Conservation (phyloP, 2,113 vertebrate species). For the Hippocampus guttulatus region DNA sequence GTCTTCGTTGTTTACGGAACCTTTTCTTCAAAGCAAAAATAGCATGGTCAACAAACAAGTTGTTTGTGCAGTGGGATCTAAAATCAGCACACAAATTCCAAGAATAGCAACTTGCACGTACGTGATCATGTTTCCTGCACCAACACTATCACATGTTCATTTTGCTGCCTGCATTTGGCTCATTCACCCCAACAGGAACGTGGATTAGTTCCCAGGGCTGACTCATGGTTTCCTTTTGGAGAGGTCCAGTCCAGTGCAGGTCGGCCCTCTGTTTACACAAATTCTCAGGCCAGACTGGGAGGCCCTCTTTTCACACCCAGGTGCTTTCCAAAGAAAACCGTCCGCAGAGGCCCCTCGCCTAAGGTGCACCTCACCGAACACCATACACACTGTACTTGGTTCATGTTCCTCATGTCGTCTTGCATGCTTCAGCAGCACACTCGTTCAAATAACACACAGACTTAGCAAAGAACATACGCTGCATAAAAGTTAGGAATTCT, state of each 20-base stretch:
- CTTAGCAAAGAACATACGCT: constrained; percentile 18
- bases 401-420: constrained; percentile 41
- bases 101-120: neutral
- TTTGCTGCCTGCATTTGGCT: constrained; percentile 59
- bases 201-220: constrained; percentile 65
- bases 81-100: neutral
- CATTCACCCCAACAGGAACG: constrained; percentile 57
- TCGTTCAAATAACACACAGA: constrained; percentile 36
- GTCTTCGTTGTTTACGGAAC: neutral
- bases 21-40: constrained; percentile 8
- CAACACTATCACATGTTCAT: constrained; percentile 37
- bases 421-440: constrained; percentile 36
- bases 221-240: constrained; percentile 73
- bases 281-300: constrained; percentile 68
- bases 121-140: constrained; percentile 5
- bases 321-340: constrained; percentile 74
- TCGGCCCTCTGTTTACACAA: constrained; percentile 66
- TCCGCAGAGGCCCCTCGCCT: constrained; percentile 58
- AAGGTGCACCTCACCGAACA: constrained; percentile 58
- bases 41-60: neutral
- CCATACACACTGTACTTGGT: constrained; percentile 46
- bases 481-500: constrained; percentile 34
- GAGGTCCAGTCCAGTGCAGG: constrained; percentile 54
- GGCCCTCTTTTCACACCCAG: constrained; percentile 73
- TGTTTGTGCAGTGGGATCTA: neutral